Conservation (phyloP, 2,797 vertebrate genomes). For the Cuniculus paca region DNA sequence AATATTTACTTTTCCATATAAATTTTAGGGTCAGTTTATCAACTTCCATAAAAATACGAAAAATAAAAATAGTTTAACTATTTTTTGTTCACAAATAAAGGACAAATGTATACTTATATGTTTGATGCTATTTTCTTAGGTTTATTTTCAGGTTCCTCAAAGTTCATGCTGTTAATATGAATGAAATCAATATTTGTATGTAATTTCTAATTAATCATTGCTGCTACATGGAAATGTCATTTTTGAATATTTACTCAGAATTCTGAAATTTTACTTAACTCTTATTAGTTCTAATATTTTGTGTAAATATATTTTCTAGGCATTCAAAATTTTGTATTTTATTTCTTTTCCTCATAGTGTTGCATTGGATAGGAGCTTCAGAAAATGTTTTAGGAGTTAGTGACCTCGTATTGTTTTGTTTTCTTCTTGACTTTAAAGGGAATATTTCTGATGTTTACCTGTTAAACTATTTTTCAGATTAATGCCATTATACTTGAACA, state of each 20-base stretch:
- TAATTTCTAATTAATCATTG: neutral
- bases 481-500: neutral
- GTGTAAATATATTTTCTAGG: neutral
- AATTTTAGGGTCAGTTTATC: neutral
- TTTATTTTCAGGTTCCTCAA: neutral
- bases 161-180: neutral
- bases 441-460: neutral
- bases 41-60: neutral
- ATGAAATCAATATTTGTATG: neutral
- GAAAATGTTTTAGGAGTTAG: neutral
- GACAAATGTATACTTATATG: neutral
- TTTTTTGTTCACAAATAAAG: neutral
- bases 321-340: neutral
- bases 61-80: neutral
- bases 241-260: slow-evolving; percentile 7
- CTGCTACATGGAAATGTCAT: neutral
- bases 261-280: slow-evolving; percentile 14
- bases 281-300: neutral
- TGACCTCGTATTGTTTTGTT: neutral
- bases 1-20: neutral
- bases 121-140: slow-evolving; percentile 2
- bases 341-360: slow-evolving; percentile 37
- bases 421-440: neutral
- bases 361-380: neutral
- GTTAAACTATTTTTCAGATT: neutral